Evolutionary conservation across 2,888 invertebrate genomes (phyloP), one percentile per base, ranked within the genome.

Genomic region (Phrixothrix hirtus): DNA sequence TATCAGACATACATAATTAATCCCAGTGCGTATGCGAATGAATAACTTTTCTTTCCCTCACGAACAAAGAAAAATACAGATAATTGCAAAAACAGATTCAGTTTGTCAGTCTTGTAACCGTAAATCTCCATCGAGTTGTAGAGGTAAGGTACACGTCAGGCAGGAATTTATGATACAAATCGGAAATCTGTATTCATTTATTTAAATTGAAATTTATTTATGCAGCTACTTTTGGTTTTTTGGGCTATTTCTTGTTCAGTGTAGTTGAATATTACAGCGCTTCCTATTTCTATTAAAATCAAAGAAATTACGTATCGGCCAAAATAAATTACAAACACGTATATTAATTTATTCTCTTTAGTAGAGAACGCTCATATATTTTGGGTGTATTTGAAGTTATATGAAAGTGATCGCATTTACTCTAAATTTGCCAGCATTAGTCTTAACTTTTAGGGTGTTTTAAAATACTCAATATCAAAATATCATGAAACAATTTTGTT

Each of bases 151-250:
- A 31, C 41, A 51, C 36, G 32, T 39, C 26, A 47, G 27, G 32
- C 46, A 59, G 54, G 48, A 57, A 61, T 61, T 61, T 63, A 60
- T 59, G 56, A 56, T 57, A 59, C 51, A 59, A 63, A 63, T 63
- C 60, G 43, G 39, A 39, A 54, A 63, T 63, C 54, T 58, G 51
- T 58, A 63, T 63, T 60, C 63, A 63, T 60, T 58, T 63, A 63
- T 61, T 60, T 58, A 62, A 62, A 62, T 62, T 47, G 56, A 56
- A 57, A 60, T 58, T 60, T 61, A 61, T 61, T 56, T 59, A 60
- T 61, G 58, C 59, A 58, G 41, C 49, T 57, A 47, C 50, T 52
- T 52, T 41, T 43, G 36, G 13, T 25, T 44, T 46, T 46, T 17
- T 45, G 25, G 36, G 11, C 34, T 36, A 36, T 27, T 34, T 52